phyloP scores from a whole-genome alignment of 2,113 vertebrate genomes.

The Paradoxurus hermaphroditus region DNA sequence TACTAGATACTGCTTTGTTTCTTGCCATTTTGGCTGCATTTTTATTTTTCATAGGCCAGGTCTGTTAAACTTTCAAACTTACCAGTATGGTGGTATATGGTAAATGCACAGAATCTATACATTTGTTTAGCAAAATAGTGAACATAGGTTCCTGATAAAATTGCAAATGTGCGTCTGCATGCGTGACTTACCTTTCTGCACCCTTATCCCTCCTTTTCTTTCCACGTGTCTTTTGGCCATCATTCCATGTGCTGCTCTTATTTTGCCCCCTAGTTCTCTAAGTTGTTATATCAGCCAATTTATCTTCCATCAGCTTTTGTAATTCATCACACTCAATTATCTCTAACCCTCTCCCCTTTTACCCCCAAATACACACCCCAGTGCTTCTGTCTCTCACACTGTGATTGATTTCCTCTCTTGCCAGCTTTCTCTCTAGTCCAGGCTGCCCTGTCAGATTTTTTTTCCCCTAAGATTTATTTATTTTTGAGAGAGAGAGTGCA shows the following conservation, averaged over 20 bases:
- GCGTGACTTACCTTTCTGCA: not conserved
- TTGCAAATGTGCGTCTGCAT: not conserved
- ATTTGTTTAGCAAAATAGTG: not conserved
- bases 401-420: not conserved
- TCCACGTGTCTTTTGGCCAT: not conserved
- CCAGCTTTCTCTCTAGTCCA: not conserved
- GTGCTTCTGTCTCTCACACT: not conserved
- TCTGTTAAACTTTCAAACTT: not conserved
- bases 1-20: not conserved
- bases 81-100: not conserved
- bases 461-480: too few relatives aligned
- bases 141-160: not conserved
- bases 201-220: not conserved
- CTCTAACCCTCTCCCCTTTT: not conserved
- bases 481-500: too few relatives aligned
- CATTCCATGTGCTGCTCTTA: not conserved
- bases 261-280: not conserved
- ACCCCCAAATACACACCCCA: not conserved
- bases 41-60: not conserved
- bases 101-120: not conserved
- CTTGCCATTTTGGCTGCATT: not conserved
- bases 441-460: not conserved
- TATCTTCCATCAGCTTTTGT: not conserved
- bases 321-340: slow-evolving; percentile 32
- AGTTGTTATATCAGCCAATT: not conserved